Base-by-base conservation (phyloP, 2,113 vertebrate genomes). In the Pterocles burchelli region DNA sequence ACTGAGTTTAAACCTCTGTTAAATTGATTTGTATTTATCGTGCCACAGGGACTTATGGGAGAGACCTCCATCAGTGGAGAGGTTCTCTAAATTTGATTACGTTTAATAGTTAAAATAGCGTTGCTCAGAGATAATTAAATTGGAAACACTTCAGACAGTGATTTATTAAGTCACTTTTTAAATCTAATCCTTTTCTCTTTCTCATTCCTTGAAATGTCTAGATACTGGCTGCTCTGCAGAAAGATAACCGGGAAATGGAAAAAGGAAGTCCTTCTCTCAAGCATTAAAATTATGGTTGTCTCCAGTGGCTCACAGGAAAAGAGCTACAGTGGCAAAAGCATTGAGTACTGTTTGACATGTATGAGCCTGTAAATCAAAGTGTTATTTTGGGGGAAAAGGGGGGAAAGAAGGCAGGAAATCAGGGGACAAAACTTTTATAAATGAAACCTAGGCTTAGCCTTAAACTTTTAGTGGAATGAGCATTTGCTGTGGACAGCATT, bases 191-290 rank as follows among this genome's bases (percentile, higher is more conserved):
- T 79, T 73, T 36, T 54, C 78, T 79, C n/a, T 93, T 17, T 85
- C n/a, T 91, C 6, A 22, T 88, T 65, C 76, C 13, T 93, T 77
- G 8, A 51, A 76, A 57, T 45, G 7, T 87, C 38, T 72, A 99
- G 99, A 98, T 99, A 62, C 98, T 99, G 91, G 97, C 98, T 89
- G 97, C 98, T 21, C 89, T 99, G 90, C 99, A 99, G 98, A 99
- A 98, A 84, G 98, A 98, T 96, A 98, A 97, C 89, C 97, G 98
- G 55, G 98, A 99, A 18, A 95, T 89, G 97, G 99, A 99, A 81
- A 98, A 97, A 92, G 98, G 98, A 91, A 99, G 99, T 95, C 99
- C 98, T 10, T 98, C 98, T 20, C 98, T 98, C 91, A 98, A 98
- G 90, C 99, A 79, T 96, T 99, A 98, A 98, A 43, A 6, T 28